Percentiles rank a stretch among this genome's conserved stretches.
phyloP scores from a whole-genome alignment of 2,113 vertebrate genomes.

The Peromyscus californicus region DNA sequence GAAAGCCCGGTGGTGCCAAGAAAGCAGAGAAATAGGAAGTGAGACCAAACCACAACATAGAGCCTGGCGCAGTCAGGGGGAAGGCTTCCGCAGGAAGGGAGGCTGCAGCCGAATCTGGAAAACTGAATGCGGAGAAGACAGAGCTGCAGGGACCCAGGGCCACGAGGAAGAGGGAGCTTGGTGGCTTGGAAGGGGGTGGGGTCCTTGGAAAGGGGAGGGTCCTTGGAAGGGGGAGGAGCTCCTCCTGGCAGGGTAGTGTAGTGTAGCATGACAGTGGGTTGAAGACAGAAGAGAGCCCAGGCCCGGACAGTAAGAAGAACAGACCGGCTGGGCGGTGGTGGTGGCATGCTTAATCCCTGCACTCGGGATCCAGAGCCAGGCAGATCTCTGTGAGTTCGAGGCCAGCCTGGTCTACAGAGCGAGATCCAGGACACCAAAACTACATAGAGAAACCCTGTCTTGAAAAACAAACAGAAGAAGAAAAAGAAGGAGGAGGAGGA shows the following conservation, averaged over 20 bases:
- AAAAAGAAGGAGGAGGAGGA: too few species aligned
- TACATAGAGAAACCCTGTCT: too few species aligned
- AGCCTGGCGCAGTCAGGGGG: not conserved
- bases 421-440: too few species aligned
- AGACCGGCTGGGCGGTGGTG: not conserved
- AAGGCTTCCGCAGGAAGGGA: conserved; percentile 6
- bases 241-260: not conserved
- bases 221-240: not conserved
- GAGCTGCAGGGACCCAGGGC: not conserved
- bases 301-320: not conserved
- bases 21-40: not conserved
- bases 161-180: not conserved
- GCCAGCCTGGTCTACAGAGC: too few species aligned
- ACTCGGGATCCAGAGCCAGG: too few species aligned
- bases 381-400: too few species aligned
- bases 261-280: not conserved
- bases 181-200: not conserved
- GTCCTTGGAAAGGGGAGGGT: not conserved
- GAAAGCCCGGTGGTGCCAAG: not conserved
- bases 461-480: too few species aligned
- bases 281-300: not conserved
- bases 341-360: too few species aligned
- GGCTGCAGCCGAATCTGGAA: not conserved
- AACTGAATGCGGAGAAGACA: not conserved
- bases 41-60: not conserved